Percentiles rank a stretch among this genome's conserved stretches.
These are phyloP conservation scores for Sorex maritimensis DNA, from an alignment of 2,797 vertebrate species.

Conservation along the genomic window DNA sequence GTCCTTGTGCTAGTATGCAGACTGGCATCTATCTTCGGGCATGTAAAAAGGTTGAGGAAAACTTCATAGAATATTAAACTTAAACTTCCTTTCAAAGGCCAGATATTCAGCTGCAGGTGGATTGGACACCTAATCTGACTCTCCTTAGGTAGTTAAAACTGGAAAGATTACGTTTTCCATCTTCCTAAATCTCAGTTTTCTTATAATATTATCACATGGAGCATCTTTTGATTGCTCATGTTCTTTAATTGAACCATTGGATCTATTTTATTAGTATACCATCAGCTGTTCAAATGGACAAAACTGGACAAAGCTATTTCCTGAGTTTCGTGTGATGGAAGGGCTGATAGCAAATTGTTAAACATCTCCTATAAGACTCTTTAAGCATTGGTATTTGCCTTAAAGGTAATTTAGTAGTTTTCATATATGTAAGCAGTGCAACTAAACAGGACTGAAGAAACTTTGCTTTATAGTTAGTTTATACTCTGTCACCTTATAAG, in stretches of 20 bases:
- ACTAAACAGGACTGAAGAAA: constrained; percentile 11
- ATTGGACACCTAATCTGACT: background rate
- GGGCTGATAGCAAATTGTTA: constrained; percentile 39
- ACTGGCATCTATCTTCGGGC: background rate
- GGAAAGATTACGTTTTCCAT: constrained; percentile 18
- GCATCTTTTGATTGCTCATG: constrained; percentile 32
- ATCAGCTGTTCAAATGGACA: constrained; percentile 26
- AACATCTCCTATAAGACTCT: constrained; percentile 43
- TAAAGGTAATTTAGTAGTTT: constrained; percentile 46
- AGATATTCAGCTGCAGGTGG: background rate
- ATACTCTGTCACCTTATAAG: constrained; percentile 2
- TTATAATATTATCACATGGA: constrained; percentile 14
- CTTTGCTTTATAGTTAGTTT: constrained; percentile 21
- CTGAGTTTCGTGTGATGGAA: constrained; percentile 17
- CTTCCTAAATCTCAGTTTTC: constrained; percentile 33
- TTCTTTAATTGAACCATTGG: background rate
- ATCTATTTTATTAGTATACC: constrained; percentile 28
- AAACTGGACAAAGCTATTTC: constrained; percentile 43
- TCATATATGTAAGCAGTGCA: constrained; percentile 11
- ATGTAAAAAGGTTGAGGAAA: background rate
- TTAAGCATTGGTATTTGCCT: constrained; percentile 22
- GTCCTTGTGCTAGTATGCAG: background rate
- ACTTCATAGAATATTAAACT: background rate
- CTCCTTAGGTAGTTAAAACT: constrained; percentile 47
- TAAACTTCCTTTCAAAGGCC: constrained; percentile 27